These are phyloP conservation scores for Drosophila neonasuta DNA, from an alignment of 2,888 invertebrate genomes.

Conservation along the genomic window DNA sequence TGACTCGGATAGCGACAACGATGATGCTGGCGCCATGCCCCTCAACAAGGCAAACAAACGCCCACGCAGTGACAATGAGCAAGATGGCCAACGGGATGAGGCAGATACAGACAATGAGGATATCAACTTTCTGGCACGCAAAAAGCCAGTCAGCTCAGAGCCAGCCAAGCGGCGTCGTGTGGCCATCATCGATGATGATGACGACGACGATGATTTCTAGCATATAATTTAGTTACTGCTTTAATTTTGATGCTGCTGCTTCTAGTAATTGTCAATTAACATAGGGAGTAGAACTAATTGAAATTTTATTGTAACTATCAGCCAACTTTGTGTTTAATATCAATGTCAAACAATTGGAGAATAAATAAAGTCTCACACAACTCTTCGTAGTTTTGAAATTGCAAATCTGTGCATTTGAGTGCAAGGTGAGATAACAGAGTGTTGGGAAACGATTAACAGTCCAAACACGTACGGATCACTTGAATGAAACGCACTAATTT, in stretches of 20 bases:
- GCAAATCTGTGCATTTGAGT: not conserved
- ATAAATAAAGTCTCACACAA: not conserved
- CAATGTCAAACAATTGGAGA: not conserved
- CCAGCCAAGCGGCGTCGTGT: conserved; percentile 80
- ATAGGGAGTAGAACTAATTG: conserved; percentile 38
- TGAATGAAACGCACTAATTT: conserved; percentile 31
- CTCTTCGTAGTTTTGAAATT: not conserved
- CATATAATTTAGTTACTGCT: conserved; percentile 35
- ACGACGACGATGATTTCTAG: conserved; percentile 73
- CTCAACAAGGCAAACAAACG: conserved; percentile 73
- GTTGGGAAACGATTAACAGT: conserved; percentile 13
- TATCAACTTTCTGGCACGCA: conserved; percentile 76
- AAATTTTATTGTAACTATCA: conserved; percentile 19
- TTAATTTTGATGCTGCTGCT: conserved; percentile 25
- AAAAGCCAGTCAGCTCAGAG: conserved; percentile 63
- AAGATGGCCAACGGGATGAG: conserved; percentile 36
- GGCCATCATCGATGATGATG: conserved; percentile 80
- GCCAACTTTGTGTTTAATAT: not conserved
- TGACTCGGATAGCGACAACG: conserved; percentile 80
- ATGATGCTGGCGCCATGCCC: conserved; percentile 54
- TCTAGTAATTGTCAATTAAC: conserved; percentile 51
- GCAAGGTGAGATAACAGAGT: not conserved
- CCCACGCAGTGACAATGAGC: conserved; percentile 68
- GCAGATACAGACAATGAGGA: conserved; percentile 70
- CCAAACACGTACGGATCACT: conserved; percentile 20